A percentile compares a stretch with the other conserved stretches of the same genome.
phyloP scores from a whole-genome alignment of 1,140 invertebrate genomes.

The Hyposmocoma kahamanoa region DNA sequence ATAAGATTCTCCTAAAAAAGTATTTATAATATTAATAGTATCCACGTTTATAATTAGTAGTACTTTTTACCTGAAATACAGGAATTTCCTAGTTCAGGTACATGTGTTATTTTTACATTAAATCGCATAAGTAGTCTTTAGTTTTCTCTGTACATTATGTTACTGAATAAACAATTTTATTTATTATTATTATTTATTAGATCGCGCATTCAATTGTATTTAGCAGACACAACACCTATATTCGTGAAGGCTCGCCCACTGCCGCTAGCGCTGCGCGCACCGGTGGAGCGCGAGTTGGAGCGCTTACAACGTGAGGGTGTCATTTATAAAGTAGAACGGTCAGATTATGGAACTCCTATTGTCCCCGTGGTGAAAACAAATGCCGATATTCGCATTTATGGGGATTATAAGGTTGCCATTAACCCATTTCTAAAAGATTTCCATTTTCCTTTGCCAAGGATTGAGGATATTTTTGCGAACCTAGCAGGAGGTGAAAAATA shows the following conservation, averaged over 20 bases:
- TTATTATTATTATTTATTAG: too few species aligned
- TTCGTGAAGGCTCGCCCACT: conserved; percentile 20
- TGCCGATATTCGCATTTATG: conserved; percentile 26
- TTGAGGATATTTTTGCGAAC: conserved; percentile 34
- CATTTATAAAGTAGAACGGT: conserved; percentile 23
- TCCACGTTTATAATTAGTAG: too few species aligned
- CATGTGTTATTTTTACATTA: too few species aligned
- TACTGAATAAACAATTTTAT: too few species aligned
- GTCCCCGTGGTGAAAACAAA: conserved; percentile 23
- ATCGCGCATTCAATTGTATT: conserved; percentile 7
- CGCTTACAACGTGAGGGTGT: conserved; percentile 15
- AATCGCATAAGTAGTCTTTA: too few species aligned
- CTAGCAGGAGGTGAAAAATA: conserved; percentile 28
- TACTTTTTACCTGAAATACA: too few species aligned
- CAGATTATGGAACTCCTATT: conserved; percentile 28
- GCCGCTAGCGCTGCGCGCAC: conserved; percentile 20
- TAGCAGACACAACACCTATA: conserved; percentile 15
- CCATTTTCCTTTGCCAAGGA: conserved; percentile 28
- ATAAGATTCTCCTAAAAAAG: too few species aligned
- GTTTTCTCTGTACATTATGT: too few species aligned
- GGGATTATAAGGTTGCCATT: conserved; percentile 29
- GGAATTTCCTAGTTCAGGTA: too few species aligned
- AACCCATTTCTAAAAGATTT: conserved; percentile 24
- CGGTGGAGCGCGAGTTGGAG: conserved; percentile 17
- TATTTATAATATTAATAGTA: too few species aligned